Percentiles rank a stretch among this genome's conserved stretches.
These are phyloP conservation scores for Hydrozoanthus tunicans DNA, from an alignment of 64 coral and sea anemone species.

Conservation along the genomic window DNA sequence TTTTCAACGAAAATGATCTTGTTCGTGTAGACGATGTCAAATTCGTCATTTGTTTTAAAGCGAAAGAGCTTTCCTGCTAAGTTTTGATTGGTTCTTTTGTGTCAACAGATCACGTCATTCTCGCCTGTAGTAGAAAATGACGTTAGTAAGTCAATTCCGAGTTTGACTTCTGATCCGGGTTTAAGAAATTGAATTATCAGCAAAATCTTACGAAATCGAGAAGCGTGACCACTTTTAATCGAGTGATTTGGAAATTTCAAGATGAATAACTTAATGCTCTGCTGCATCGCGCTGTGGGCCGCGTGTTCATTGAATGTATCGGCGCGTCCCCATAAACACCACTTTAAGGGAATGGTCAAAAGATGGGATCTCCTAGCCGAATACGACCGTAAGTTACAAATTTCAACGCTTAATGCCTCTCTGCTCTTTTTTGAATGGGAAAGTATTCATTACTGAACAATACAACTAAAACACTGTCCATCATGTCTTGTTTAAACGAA, in stretches of 20 bases:
- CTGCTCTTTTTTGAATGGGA: not conserved
- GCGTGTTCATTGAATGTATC: not conserved
- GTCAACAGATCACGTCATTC: conserved; percentile 50
- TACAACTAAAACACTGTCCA: not conserved
- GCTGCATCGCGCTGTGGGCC: conserved; percentile 58
- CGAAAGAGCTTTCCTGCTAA: conserved; percentile 23
- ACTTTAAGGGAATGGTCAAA: conserved; percentile 64
- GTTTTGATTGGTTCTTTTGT: conserved; percentile 30
- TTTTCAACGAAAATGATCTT: no score
- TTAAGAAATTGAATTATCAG: not conserved
- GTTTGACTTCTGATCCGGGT: conserved; percentile 42
- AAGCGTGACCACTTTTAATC: conserved; percentile 18
- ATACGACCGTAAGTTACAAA: conserved; percentile 78
- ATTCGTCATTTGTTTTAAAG: conserved; percentile 26
- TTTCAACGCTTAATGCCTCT: not conserved
- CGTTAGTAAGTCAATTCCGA: conserved; percentile 32
- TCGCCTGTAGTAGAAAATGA: conserved; percentile 25
- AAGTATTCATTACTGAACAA: not conserved
- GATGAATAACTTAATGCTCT: conserved; percentile 45
- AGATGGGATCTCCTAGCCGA: conserved; percentile 80
- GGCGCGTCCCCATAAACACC: conserved; percentile 62
- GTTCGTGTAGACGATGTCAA: not conserved
- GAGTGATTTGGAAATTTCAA: not conserved
- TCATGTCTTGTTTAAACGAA: not conserved
- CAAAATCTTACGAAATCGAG: conserved; percentile 23